Conservation (phyloP, 2,797 vertebrate species). For the Parambassis ranga region DNA sequence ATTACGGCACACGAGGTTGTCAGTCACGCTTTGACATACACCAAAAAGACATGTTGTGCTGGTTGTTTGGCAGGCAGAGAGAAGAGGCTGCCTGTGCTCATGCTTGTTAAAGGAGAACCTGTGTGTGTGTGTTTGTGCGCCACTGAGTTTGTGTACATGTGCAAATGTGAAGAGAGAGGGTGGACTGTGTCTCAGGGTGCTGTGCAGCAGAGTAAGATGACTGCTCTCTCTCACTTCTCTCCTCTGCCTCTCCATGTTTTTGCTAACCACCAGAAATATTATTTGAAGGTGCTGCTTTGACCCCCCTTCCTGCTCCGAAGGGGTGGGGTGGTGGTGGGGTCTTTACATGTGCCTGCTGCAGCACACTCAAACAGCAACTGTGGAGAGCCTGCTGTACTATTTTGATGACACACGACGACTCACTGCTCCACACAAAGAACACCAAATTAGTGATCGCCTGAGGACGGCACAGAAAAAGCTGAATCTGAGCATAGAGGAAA, state of each 20-base stretch:
- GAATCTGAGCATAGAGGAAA: neutral
- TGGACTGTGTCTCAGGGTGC: conserved; percentile 20
- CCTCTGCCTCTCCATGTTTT: conserved; percentile 42
- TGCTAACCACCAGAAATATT: conserved; percentile 56
- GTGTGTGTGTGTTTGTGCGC: neutral
- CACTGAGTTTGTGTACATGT: conserved; percentile 3
- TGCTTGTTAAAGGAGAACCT: conserved; percentile 23
- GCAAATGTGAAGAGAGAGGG: conserved; percentile 17
- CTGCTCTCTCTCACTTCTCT: conserved; percentile 37
- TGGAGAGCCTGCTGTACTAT: conserved; percentile 3
- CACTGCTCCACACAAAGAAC: conserved; percentile 20
- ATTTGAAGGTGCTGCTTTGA: conserved; percentile 49
- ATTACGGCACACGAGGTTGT: conserved; percentile 53
- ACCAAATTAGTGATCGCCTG: conserved; percentile 17
- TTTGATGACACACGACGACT: conserved; percentile 32
- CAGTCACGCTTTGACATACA: conserved; percentile 51
- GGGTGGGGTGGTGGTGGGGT: too few species aligned
- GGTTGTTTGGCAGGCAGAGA: conserved; percentile 51
- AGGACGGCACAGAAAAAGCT: conserved; percentile 11
- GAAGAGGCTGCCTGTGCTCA: conserved; percentile 37
- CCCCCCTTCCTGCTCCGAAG: conserved; percentile 11
- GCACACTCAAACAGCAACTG: conserved; percentile 4
- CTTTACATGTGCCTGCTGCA: too few species aligned
- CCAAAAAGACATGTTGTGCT: conserved; percentile 27
- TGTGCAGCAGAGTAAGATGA: conserved; percentile 28